Evolutionary conservation across 2,888 invertebrate species (phyloP), one percentile per base, ranked within the genome.

Genomic region (Dasysyrphus albostriatus): DNA sequence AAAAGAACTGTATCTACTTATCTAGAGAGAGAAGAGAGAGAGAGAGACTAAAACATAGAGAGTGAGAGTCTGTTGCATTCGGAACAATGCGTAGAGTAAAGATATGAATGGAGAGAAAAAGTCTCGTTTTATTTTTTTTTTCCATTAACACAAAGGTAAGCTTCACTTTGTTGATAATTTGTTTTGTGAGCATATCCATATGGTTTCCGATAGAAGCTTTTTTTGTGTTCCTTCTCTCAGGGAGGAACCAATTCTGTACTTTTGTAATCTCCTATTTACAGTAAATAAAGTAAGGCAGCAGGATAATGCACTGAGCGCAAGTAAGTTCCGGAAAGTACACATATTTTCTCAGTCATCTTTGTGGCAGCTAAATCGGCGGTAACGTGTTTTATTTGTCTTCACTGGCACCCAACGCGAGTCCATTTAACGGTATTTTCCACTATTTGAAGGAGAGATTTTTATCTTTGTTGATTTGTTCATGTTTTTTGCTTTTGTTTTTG

Each of bases 221-320:
- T 83, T 58, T 56, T 5, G 29, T 14, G 54, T 63, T 77, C 70
- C 72, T 58, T 16, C 34, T 24, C 74, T 70, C 70, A 14, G 51
- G 37, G 65, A 49, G 24, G 39, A 70, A 61, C 56, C 34, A 65
- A 65, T 32, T 47, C 12, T 49, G 47, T 42, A 69, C 32, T 59
- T 61, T 79, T 34, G 58, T 70, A 74, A 70, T 77, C 82, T 74
- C 80, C 74, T 80, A 39, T 70, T 75, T 63, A 75, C 59, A 42
- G 42, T 63, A 32, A 74, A 69, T 58, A 75, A 49, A 73, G 54
- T 78, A 70, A 83, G 82, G 69, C 83, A 80, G 37, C 77, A 79
- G 83, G 83, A 87, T 87, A 83, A 87, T 87, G 87, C 85, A 85
- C 56, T 85, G 82, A 81, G 84, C 84, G 77, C 85, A 78, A 87